Conservation (phyloP, 2,888 invertebrate genomes). For the Clostera curtula region DNA sequence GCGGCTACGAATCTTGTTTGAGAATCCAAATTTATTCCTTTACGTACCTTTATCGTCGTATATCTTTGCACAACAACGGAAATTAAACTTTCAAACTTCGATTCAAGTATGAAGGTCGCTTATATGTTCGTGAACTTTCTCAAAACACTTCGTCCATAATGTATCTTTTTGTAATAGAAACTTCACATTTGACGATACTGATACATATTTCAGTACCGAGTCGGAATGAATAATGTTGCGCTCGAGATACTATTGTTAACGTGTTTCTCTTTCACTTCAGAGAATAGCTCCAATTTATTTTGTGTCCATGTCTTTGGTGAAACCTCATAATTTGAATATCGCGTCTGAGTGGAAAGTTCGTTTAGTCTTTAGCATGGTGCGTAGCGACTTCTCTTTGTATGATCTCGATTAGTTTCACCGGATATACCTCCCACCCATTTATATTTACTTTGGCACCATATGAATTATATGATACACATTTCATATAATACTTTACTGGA, state of each 20-base stretch:
- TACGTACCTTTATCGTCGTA: conserved; percentile 19
- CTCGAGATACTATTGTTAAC: conserved; percentile 13
- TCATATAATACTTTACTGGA: too few relatives aligned
- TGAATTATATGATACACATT: too few relatives aligned
- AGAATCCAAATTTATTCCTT: conserved; percentile 27
- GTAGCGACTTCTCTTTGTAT: conserved; percentile 48
- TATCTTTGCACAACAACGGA: conserved; percentile 17
- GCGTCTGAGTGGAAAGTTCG: conserved; percentile 49
- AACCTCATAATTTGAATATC: conserved; percentile 41
- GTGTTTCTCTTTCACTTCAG: conserved; percentile 19
- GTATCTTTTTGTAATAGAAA: conserved; percentile 6
- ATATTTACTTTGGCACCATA: conserved; percentile 28
- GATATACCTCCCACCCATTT: conserved; percentile 32
- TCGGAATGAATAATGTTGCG: conserved; percentile 1
- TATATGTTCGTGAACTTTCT: conserved; percentile 7
- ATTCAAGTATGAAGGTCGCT: conserved; percentile 8
- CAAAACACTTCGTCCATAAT: conserved; percentile 8
- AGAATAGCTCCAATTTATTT: conserved; percentile 26
- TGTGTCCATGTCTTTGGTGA: conserved; percentile 32
- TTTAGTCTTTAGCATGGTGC: conserved; percentile 38
- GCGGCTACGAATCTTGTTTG: conserved; percentile 27
- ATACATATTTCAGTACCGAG: conserved; percentile 1
- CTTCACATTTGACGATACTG: conserved; percentile 3
- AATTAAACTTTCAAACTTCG: neutral
- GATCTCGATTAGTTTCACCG: conserved; percentile 56